Base-by-base conservation (phyloP, 2,888 invertebrate species). In the Drosophila fungiperda region DNA sequence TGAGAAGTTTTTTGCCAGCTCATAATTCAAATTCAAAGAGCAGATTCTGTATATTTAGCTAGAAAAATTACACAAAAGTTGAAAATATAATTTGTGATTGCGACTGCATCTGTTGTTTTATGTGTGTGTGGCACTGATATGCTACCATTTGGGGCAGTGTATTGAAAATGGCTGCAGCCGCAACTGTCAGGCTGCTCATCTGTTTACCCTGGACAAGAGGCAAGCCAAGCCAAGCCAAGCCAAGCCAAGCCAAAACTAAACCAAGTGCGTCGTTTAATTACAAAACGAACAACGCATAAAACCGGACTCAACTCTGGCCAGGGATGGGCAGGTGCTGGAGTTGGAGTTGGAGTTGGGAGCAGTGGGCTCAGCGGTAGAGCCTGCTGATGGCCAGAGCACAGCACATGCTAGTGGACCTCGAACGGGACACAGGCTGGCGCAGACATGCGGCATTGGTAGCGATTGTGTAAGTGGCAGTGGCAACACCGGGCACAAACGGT, bases 271-370 rank as follows among this genome's bases (percentile, higher is more conserved):
- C 90, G 87, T 83, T 88, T 88, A 88, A 88, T 88, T 88, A 87
- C 87, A 88, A 88, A 87, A 88, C 87, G 90, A 88, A 89, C 88
- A 86, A 87, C 87, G 87, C 90, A 87, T 87, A 90, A 87, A 87
- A 90, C 86, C 81, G 83, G 69, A 82, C 73, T 69, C 82, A 66
- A 67, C 65, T 66, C 38, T 23, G 33, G 54, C 35, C 52, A 38
- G 59, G 55, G 45, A n/a, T 52, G 57, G 53, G 50, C 57, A 57
- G 61, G 63, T 55, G 32, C 36, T 1, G 23, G 53, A 68, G 62
- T 17, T 26, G 40, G 42, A 11, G 38, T 26, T 29, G 32, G 4
- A 29, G 11, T 55, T 20, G 61, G 42, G 12, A 52, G 48, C 32
- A 40, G 61, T 45, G 54, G 71, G 83, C 33, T 38, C 23, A 20